Evolutionary conservation across 2,113 vertebrate species (phyloP).

Genomic region (Notiomystis cincta): DNA sequence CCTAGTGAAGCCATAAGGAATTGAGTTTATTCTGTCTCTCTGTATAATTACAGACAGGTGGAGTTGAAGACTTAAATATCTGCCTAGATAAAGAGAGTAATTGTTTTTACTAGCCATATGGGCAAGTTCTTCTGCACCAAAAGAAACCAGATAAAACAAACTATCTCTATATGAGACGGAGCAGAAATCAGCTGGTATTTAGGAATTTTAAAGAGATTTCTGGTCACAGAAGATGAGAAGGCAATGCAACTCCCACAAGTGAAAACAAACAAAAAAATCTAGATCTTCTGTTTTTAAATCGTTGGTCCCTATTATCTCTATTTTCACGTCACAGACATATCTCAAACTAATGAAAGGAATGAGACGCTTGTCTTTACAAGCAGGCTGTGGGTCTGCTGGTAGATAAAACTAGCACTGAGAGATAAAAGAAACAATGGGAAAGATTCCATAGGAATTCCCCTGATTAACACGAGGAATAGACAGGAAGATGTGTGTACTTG

Average conservation of each 20-base stretch:
- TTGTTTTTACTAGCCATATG: not conserved
- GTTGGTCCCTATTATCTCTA: not conserved
- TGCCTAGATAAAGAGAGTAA: not conserved
- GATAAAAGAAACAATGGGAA: too few species aligned
- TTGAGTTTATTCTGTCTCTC: not conserved
- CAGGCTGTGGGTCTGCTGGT: too few species aligned
- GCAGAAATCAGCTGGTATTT: not conserved
- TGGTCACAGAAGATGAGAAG: not conserved
- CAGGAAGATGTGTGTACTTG: too few species aligned
- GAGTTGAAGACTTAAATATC: not conserved
- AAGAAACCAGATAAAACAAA: not conserved
- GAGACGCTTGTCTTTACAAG: too few species aligned
- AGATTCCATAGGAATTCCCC: too few species aligned
- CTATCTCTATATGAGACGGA: not conserved
- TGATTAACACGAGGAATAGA: too few species aligned
- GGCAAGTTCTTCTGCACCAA: not conserved
- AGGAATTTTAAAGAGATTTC: not conserved
- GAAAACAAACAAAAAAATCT: not conserved
- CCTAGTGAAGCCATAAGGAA: not conserved
- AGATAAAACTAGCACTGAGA: too few species aligned
- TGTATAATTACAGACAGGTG: not conserved
- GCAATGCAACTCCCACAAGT: not conserved
- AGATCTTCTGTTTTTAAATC: not conserved
- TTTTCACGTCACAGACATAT: not conserved
- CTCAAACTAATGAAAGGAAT: too few species aligned